Evolutionary conservation across 2,888 invertebrate genomes (phyloP), one percentile per base, ranked within the genome.

Genomic region (Odontocolon sp.): DNA sequence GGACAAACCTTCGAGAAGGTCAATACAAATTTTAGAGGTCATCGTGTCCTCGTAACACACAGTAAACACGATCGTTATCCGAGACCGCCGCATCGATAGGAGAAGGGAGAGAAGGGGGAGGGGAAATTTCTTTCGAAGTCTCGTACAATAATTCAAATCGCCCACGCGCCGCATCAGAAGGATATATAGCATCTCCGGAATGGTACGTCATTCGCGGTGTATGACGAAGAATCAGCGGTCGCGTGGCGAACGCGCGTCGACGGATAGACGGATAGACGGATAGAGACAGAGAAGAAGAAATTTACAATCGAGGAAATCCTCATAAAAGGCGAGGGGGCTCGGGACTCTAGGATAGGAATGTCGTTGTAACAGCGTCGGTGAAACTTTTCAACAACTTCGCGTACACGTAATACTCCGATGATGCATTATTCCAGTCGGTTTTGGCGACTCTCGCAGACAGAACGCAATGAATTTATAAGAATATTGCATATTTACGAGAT

Each of bases 321-420:
- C 84, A 78, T 86, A 86, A 84, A 84, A 85, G 84, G 77, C 77
- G 52, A 73, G 68, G 64, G 45, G 68, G 45, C 64, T 68, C 63
- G 68, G 36, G 61, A 16, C 26, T 11, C 21, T n/a, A n/a, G 14
- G 31, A 11, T 63, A 31, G 72, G 64, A 72, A 68, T 72, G 77
- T 72, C 50, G 47, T 40, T 63, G 56, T n/a, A 47, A 16, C 45
- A 40, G 52, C 47, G 47, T 61, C 56, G 33, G 33, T n/a, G 40
- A 56, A 56, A 63, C 9, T 57, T 63, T 70, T 76, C 61, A 50
- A 66, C 59, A 66, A 28, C 52, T 26, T 18, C 54, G 8, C 18
- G 59, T 38, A 50, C 64, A 38, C 42, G 36, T 38, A 61, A 38
- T 8, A 42, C 47, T 21, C 33, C 8, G 2, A 26, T 40, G 26